Conservation (phyloP, 2,888 invertebrate genomes). For the Hydrotaea cyrtoneurina region DNA sequence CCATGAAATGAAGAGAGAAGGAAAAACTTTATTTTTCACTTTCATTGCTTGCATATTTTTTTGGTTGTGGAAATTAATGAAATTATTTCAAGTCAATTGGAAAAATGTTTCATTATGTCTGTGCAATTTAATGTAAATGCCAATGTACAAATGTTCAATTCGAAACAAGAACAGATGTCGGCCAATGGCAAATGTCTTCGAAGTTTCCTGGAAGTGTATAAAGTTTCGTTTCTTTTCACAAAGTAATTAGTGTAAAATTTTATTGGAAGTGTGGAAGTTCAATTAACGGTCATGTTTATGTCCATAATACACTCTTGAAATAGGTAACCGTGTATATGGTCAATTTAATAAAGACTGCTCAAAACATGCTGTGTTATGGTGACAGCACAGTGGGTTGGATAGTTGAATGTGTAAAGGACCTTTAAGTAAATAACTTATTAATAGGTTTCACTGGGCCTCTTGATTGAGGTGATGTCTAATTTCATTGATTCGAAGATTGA, state of each 20-base stretch:
- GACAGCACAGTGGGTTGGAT: background rate
- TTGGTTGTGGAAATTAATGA: constrained; percentile 32
- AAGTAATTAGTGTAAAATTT: constrained; percentile 64
- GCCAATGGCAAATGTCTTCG: background rate
- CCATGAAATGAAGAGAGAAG: constrained; percentile 31
- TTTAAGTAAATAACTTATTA: too few relatives aligned
- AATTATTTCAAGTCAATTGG: constrained; percentile 49
- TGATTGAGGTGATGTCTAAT: too few relatives aligned
- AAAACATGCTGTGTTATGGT: background rate
- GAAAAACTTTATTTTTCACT: constrained; percentile 47
- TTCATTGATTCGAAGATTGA: too few relatives aligned
- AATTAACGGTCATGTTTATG: background rate
- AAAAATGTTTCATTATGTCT: constrained; percentile 21
- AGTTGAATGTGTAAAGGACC: too few relatives aligned
- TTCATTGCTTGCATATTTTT: constrained; percentile 47
- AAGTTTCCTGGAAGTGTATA: background rate
- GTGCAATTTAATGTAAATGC: background rate
- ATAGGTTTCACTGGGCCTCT: too few relatives aligned
- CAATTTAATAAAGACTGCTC: background rate
- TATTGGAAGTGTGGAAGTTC: background rate
- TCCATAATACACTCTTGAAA: background rate
- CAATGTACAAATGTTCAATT: background rate
- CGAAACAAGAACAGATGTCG: constrained; percentile 51
- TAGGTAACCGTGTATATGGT: background rate
- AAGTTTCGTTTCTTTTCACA: constrained; percentile 34